Conservation (phyloP, 1,140 invertebrate species). For the Choristoneura fumiferana region DNA sequence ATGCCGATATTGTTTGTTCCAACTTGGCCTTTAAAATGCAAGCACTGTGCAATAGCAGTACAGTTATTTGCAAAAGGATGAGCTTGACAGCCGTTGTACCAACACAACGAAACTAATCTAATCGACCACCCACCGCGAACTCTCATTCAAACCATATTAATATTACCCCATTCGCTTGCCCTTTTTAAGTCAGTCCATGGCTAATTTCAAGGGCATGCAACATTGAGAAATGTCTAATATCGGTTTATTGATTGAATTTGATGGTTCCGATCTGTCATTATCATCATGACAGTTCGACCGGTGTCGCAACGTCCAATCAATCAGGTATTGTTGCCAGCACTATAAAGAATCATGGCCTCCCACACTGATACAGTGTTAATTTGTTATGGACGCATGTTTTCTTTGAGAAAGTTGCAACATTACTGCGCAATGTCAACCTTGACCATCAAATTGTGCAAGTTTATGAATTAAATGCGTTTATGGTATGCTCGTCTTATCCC, state of each 20-base stretch:
- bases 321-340: slow-evolving; percentile 22
- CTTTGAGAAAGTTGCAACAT: slow-evolving; percentile 22
- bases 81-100: no score
- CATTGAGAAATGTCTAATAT: not conserved
- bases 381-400: not conserved
- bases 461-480: not conserved
- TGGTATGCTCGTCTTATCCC: not conserved
- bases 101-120: no score
- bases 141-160: slow-evolving; percentile 4
- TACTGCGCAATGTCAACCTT: slow-evolving; percentile 13
- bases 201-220: not conserved
- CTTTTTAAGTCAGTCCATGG: not conserved
- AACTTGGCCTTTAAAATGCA: no score
- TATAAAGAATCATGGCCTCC: slow-evolving; percentile 8
- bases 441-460: slow-evolving; percentile 11
- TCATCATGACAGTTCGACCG: not conserved
- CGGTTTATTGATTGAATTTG: slow-evolving; percentile 7
- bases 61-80: no score
- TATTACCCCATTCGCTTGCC: not conserved
- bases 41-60: no score
- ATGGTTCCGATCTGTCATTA: slow-evolving; percentile 14
- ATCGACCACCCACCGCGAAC: no score
- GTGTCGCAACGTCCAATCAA: slow-evolving; percentile 24
- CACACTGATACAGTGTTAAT: not conserved
- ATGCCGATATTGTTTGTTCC: no score